Evolutionary conservation across 2,113 vertebrate genomes (phyloP).

Genomic region (Rattus rattus): DNA sequence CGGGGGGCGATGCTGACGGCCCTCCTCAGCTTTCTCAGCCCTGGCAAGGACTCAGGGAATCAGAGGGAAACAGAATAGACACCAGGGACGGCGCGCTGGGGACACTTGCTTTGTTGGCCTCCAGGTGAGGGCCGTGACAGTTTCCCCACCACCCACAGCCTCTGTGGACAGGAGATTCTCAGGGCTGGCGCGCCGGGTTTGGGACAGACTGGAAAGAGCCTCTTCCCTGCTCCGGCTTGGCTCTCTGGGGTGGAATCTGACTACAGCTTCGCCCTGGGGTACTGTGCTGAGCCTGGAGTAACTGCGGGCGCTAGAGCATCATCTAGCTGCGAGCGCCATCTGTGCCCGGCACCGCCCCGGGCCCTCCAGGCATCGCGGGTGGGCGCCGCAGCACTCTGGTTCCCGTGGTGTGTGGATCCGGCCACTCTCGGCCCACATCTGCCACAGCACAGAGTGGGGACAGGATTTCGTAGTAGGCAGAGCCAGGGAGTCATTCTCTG

Average conservation of each 20-base stretch:
- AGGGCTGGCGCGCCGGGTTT: background rate
- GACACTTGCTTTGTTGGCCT: slow-evolving; percentile 29
- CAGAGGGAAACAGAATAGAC: background rate
- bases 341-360: slow-evolving; percentile 32
- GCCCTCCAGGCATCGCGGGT: background rate
- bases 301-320: slow-evolving; percentile 9
- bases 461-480: background rate
- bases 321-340: slow-evolving; percentile 58
- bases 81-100: background rate
- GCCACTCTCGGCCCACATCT: background rate
- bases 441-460: background rate
- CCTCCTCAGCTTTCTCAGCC: background rate
- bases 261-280: background rate
- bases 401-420: background rate
- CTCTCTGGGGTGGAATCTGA: background rate
- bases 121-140: slow-evolving; percentile 37
- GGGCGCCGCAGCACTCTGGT: background rate
- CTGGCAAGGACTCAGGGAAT: background rate
- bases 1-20: background rate
- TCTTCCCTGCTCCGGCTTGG: background rate
- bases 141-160: slow-evolving; percentile 27
- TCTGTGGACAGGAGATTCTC: background rate
- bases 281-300: slow-evolving; percentile 6
- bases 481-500: background rate
- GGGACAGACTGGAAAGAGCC: background rate